Evolutionary conservation across 2,113 vertebrate species (phyloP).

Genomic region (Fregata magnificens): DNA sequence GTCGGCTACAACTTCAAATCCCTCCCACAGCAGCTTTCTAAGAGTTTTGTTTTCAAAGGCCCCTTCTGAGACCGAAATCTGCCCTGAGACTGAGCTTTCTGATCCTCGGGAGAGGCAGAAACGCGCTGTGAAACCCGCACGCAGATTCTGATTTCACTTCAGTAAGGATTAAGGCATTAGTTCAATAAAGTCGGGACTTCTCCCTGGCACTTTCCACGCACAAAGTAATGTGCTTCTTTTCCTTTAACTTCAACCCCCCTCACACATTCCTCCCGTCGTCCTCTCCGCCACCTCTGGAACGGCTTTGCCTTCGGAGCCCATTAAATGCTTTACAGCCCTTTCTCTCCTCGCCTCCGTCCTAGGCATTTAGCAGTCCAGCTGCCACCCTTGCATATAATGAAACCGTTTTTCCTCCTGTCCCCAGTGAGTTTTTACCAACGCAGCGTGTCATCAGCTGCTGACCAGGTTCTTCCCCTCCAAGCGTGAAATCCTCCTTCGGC

Average conservation of each 20-base stretch:
- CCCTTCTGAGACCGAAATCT: not conserved
- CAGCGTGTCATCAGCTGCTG: not conserved
- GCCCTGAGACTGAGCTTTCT: not conserved
- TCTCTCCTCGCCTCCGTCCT: not conserved
- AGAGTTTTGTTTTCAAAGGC: not conserved
- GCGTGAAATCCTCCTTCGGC: not conserved
- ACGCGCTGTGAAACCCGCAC: accelerated
- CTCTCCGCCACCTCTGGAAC: not conserved
- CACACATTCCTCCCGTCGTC: not conserved
- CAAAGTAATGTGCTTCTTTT: not conserved
- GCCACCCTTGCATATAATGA: not conserved
- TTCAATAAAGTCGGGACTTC: accelerated
- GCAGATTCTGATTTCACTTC: accelerated
- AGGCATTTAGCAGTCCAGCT: not conserved
- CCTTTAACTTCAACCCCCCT: not conserved
- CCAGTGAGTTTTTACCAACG: not conserved
- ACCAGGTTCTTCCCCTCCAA: not conserved
- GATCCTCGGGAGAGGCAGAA: not conserved
- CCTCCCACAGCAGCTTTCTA: not conserved
- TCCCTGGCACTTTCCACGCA: accelerated
- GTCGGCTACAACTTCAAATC: not conserved
- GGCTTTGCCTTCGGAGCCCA: not conserved
- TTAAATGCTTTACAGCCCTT: not conserved
- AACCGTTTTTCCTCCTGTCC: not conserved
- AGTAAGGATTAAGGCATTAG: no score